phyloP scores from a whole-genome alignment of 2,113 vertebrate genomes.

The Apaloderma vittatum region DNA sequence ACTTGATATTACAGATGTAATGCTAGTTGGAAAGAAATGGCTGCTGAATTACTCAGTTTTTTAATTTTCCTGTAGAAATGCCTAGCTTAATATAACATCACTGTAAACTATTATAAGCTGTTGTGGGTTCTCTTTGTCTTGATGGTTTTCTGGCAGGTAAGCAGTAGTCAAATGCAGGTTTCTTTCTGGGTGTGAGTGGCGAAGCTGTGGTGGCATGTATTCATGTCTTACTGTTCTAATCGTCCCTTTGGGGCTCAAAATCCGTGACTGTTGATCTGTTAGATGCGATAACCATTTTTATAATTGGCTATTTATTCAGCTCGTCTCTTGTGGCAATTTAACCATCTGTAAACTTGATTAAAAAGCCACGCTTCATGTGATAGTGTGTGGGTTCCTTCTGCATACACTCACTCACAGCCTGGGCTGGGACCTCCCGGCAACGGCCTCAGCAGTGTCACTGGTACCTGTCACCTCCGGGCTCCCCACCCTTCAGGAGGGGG shows the following conservation, averaged over 20 bases:
- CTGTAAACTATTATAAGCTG: background rate
- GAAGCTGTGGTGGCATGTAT: background rate
- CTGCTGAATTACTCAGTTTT: background rate
- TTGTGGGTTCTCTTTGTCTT: background rate
- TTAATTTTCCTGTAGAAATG: background rate
- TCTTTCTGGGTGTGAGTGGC: background rate
- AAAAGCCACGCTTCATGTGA: background rate
- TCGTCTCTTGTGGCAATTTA: constrained; percentile 9
- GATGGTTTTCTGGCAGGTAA: background rate
- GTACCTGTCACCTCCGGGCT: background rate
- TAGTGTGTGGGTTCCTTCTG: background rate
- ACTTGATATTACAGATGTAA: background rate
- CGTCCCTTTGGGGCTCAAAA: background rate
- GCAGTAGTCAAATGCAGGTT: background rate
- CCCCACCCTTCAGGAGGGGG: background rate
- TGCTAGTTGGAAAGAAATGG: background rate
- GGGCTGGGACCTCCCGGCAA: background rate
- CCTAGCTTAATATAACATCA: background rate
- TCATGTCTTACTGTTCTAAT: background rate
- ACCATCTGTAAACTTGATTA: background rate
- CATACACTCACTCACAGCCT: accelerated
- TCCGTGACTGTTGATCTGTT: background rate
- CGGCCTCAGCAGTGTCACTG: background rate
- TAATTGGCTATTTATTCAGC: constrained; percentile 6
- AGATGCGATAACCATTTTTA: background rate